Evolutionary conservation across 2,113 vertebrate genomes (phyloP).

Genomic region (Channa argus): DNA sequence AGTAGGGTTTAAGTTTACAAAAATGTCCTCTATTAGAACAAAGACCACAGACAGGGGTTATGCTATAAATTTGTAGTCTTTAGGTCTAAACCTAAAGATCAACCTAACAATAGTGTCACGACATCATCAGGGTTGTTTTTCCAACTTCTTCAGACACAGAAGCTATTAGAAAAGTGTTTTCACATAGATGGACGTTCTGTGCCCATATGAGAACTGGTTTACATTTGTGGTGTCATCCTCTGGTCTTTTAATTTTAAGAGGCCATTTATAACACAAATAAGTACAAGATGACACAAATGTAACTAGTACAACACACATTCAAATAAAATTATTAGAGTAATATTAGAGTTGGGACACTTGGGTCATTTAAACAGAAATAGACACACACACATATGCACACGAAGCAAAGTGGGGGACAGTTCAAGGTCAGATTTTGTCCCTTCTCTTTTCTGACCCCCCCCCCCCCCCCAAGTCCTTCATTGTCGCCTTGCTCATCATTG

Average conservation of each 20-base stretch:
- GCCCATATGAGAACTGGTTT: not conserved
- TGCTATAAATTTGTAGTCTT: not conserved
- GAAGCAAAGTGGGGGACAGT: not conserved
- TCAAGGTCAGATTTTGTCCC: conserved; percentile 3
- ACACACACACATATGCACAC: not conserved
- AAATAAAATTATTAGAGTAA: no score
- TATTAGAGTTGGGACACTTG: no score
- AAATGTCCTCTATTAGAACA: no score
- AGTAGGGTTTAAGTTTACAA: no score
- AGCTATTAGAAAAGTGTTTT: not conserved
- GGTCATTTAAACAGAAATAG: not conserved
- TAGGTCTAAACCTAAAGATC: not conserved
- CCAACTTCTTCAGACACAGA: not conserved
- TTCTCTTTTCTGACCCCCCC: not conserved
- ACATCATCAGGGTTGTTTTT: not conserved
- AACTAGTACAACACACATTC: not conserved
- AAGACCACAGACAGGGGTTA: not conserved
- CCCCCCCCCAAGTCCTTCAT: not conserved
- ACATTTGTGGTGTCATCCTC: not conserved
- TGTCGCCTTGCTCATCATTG: not conserved
- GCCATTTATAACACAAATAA: not conserved
- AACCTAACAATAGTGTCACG: not conserved
- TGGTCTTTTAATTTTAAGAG: not conserved
- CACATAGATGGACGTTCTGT: not conserved
- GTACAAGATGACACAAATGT: not conserved